A percentile compares a stretch with the other conserved stretches of the same genome.
Conservation (phyloP, 2,888 invertebrate genomes). For the Andricus curvator region DNA sequence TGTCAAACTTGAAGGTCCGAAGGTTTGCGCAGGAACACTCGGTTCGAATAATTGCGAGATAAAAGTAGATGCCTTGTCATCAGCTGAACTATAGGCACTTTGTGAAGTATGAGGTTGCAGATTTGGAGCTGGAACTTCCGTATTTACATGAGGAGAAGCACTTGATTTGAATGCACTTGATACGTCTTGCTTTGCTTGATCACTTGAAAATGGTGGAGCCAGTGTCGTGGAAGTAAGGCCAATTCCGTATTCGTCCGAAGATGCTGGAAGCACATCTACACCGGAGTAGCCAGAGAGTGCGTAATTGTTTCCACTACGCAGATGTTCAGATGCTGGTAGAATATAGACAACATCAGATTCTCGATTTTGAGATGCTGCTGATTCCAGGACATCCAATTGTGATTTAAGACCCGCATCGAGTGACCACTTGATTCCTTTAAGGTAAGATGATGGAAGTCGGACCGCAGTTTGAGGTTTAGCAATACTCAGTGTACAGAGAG, state of each 20-base stretch:
- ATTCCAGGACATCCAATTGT: constrained; percentile 15
- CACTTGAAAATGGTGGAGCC: neutral
- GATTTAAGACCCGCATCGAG: neutral
- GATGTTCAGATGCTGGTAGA: constrained; percentile 19
- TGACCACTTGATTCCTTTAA: constrained; percentile 55
- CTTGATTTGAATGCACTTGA: neutral
- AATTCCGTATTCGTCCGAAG: neutral
- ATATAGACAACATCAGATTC: constrained; percentile 43
- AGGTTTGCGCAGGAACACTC: neutral
- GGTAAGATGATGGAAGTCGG: constrained; percentile 47
- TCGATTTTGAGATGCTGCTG: constrained; percentile 24
- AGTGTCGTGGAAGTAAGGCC: neutral
- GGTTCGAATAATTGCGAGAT: constrained; percentile 1
- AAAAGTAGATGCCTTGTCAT: neutral
- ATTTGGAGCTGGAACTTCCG: neutral
- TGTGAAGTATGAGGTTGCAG: neutral
- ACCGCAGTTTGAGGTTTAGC: constrained; percentile 42
- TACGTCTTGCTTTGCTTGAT: neutral
- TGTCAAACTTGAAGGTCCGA: neutral
- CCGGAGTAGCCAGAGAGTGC: neutral
- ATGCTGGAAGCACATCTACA: neutral
- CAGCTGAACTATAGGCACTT: neutral
- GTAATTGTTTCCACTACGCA: neutral
- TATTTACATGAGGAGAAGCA: neutral
- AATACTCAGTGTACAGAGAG: neutral